phyloP scores from a whole-genome alignment of 2,888 invertebrate genomes.

The Unio pictorum region DNA sequence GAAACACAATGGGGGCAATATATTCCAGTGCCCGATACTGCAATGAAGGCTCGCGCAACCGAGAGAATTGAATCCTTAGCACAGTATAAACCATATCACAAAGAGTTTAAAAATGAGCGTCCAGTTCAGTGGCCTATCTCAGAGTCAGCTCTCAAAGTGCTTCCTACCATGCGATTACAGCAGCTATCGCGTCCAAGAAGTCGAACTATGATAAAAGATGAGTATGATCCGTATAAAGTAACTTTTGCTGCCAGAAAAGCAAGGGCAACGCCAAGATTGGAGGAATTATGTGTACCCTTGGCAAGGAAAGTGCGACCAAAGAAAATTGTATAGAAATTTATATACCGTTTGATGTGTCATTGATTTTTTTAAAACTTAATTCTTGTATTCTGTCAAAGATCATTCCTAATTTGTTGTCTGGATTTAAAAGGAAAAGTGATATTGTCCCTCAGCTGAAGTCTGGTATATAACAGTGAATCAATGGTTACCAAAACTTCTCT shows the following conservation, averaged over 20 bases:
- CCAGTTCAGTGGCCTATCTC: conserved; percentile 58
- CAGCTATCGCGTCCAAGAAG: conserved; percentile 63
- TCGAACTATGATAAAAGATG: conserved; percentile 62
- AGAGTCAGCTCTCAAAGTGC: conserved; percentile 54
- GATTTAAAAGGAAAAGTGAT: no score
- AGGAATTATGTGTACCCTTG: conserved; percentile 58
- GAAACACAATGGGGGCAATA: conserved; percentile 50
- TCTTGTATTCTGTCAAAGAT: no score
- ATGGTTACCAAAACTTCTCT: no score
- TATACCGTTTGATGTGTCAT: no score
- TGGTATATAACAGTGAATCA: no score
- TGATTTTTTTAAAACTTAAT: no score
- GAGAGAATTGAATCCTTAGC: conserved; percentile 56
- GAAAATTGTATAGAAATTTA: conserved; percentile 23
- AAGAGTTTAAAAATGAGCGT: conserved; percentile 48
- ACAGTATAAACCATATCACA: conserved; percentile 47
- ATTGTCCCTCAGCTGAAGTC: no score
- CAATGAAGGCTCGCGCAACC: conserved; percentile 42
- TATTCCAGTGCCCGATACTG: conserved; percentile 39
- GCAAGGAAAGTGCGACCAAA: conserved; percentile 58
- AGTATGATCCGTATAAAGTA: conserved; percentile 66
- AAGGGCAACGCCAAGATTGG: conserved; percentile 55
- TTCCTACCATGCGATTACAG: conserved; percentile 58
- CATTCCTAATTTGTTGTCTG: no score
- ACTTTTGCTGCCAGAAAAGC: conserved; percentile 51